phyloP scores from a whole-genome alignment of 1,140 invertebrate species.

The Eumeta japonica region DNA sequence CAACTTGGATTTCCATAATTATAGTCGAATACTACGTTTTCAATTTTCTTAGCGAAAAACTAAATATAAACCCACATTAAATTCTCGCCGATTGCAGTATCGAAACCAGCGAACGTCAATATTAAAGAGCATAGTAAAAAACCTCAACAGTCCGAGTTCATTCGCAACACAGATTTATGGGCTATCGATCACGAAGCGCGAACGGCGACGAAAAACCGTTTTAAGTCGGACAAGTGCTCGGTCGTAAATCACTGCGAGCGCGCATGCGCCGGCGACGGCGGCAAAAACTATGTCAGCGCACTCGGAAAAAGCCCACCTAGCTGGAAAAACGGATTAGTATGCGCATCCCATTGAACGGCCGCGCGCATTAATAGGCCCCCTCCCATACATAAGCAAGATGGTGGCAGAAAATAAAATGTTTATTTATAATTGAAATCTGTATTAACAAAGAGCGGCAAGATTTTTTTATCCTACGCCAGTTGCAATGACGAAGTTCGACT shows the following conservation, averaged over 20 bases:
- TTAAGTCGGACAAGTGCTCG: constrained; percentile 31
- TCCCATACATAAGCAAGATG: constrained; percentile 34
- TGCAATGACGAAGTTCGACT: too few relatives aligned
- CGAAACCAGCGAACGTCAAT: too few relatives aligned
- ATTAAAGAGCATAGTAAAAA: too few relatives aligned
- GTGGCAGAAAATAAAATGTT: constrained; percentile 41
- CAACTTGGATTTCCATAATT: too few relatives aligned
- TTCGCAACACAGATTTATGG: constrained; percentile 50
- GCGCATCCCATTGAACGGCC: constrained; percentile 46
- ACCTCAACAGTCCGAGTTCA: constrained; percentile 33
- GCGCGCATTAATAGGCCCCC: constrained; percentile 20
- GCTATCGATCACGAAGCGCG: constrained; percentile 32
- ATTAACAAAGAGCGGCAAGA: constrained; percentile 23
- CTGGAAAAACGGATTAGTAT: constrained; percentile 50
- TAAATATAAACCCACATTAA: too few relatives aligned
- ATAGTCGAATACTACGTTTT: too few relatives aligned
- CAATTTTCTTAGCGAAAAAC: too few relatives aligned
- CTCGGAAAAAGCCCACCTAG: constrained; percentile 42
- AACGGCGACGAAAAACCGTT: constrained; percentile 37
- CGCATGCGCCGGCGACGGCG: constrained; percentile 17
- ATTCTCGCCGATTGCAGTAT: too few relatives aligned
- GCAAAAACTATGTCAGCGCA: constrained; percentile 38
- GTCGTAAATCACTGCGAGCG: constrained; percentile 42
- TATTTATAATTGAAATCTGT: constrained; percentile 54
- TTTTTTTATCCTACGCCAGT: constrained; percentile 44